These are phyloP conservation scores for Heliconius charithonia DNA, from an alignment of 2,888 invertebrate genomes.

Conservation along the genomic window DNA sequence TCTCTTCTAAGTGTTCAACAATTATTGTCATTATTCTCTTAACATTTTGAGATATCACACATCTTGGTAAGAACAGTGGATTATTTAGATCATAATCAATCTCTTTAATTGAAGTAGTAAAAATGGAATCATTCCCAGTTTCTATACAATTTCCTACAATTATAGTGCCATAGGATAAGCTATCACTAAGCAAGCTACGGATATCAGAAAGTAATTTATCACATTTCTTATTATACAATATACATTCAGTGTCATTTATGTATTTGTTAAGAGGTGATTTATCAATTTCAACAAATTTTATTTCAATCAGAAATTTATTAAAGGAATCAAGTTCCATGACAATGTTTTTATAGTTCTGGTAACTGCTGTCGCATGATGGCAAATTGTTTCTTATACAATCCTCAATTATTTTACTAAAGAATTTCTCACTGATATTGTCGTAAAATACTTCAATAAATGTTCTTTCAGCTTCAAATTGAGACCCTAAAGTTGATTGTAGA, in stretches of 20 bases:
- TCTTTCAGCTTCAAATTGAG: slow-evolving; percentile 68
- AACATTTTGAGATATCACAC: slow-evolving; percentile 74
- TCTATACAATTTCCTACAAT: slow-evolving; percentile 59
- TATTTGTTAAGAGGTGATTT: slow-evolving; percentile 75
- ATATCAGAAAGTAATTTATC: slow-evolving; percentile 72
- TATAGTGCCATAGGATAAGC: slow-evolving; percentile 67
- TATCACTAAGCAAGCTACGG: slow-evolving; percentile 65
- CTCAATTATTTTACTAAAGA: slow-evolving; percentile 75
- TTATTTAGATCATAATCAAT: slow-evolving; percentile 64
- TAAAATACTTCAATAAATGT: slow-evolving; percentile 75
- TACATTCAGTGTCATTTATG: slow-evolving; percentile 73
- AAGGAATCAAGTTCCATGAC: slow-evolving; percentile 74
- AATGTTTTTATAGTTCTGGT: slow-evolving; percentile 71
- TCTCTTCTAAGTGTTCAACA: slow-evolving; percentile 72
- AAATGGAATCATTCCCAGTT: slow-evolving; percentile 59
- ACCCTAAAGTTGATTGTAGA: slow-evolving; percentile 72
- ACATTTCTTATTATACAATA: slow-evolving; percentile 77
- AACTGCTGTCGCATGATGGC: slow-evolving; percentile 73
- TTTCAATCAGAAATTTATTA: slow-evolving; percentile 75
- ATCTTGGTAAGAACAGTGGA: slow-evolving; percentile 74
- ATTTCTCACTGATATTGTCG: slow-evolving; percentile 68
- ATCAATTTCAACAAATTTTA: slow-evolving; percentile 71
- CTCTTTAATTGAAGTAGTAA: slow-evolving; percentile 50
- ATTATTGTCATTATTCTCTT: slow-evolving; percentile 69
- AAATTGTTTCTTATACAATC: slow-evolving; percentile 74